Evolutionary conservation across 2,113 vertebrate species (phyloP).

Genomic region (Leucopsar rothschildi): DNA sequence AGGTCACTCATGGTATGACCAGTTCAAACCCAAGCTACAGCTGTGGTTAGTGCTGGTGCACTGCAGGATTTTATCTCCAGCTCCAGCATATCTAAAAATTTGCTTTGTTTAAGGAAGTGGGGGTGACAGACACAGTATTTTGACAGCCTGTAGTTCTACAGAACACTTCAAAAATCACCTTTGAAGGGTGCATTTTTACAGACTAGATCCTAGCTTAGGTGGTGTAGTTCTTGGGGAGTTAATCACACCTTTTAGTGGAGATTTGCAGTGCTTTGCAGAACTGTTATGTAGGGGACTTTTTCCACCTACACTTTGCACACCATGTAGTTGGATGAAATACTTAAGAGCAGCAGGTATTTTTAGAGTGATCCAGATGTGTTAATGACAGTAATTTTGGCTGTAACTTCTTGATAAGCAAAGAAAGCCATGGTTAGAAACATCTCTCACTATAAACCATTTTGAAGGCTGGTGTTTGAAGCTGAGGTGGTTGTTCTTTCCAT

Average conservation of each 20-base stretch:
- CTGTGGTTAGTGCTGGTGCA: neutral
- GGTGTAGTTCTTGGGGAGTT: neutral
- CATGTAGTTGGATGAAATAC: neutral
- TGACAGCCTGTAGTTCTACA: neutral
- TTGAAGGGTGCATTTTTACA: neutral
- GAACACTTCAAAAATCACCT: neutral
- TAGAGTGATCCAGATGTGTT: neutral
- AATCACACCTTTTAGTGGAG: neutral
- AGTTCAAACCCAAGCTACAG: neutral
- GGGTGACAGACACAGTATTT: neutral
- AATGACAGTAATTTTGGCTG: neutral
- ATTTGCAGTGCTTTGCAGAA: neutral
- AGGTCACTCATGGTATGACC: fast-evolving
- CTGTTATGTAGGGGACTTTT: neutral
- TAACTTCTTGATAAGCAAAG: neutral
- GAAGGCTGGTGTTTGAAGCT: neutral
- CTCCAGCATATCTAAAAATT: neutral
- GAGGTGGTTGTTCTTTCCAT: neutral
- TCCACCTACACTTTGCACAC: neutral
- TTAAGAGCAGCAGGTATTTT: neutral
- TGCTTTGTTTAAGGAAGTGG: neutral
- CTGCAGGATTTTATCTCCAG: neutral
- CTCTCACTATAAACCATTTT: fast-evolving
- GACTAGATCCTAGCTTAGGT: neutral
- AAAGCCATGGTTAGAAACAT: neutral